Evolutionary conservation across 2,113 vertebrate genomes (phyloP).

Genomic region (Brachyistius frenatus): DNA sequence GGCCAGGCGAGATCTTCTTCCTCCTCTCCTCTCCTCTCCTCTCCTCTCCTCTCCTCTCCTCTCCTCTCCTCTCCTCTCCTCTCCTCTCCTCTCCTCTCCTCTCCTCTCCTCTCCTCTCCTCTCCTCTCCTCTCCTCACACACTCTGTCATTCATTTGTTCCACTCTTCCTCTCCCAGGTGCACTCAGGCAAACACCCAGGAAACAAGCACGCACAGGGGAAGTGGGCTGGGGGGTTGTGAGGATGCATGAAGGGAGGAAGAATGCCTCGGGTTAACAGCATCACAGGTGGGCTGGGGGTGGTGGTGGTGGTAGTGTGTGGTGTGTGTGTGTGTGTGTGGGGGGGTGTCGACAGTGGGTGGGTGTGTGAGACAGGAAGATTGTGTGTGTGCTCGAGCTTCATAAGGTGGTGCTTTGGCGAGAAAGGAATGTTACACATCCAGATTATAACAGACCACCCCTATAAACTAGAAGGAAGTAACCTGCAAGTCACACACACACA

Average conservation of each 20-base stretch:
- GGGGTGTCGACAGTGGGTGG: slow-evolving; percentile 44
- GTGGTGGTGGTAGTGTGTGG: no score
- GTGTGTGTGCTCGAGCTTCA: slow-evolving; percentile 52
- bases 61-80: not conserved
- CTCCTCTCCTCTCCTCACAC: not conserved
- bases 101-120: not conserved
- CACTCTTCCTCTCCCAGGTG: slow-evolving; percentile 55
- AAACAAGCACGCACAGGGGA: slow-evolving; percentile 27
- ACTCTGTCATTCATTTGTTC: not conserved
- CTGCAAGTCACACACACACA: slow-evolving; percentile 32
- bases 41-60: not conserved
- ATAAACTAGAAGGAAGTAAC: slow-evolving; percentile 66
- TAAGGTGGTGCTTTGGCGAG: slow-evolving; percentile 57
- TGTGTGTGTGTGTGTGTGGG: not conserved
- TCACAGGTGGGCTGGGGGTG: slow-evolving; percentile 69
- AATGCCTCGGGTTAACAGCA: slow-evolving; percentile 55
- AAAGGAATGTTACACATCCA: slow-evolving; percentile 77
- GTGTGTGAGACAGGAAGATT: slow-evolving; percentile 49
- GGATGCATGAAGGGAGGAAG: slow-evolving; percentile 18
- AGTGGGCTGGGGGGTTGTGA: slow-evolving; percentile 3
- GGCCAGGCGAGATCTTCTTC: slow-evolving; percentile 28
- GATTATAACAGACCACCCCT: slow-evolving; percentile 75
- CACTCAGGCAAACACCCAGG: slow-evolving; percentile 66
- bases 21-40: slow-evolving; percentile 34
- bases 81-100: not conserved